A percentile compares a stretch with the other conserved stretches of the same genome.
Evolutionary conservation across 2,888 invertebrate species (phyloP).

Genomic region (Melinaea marsaeus): DNA sequence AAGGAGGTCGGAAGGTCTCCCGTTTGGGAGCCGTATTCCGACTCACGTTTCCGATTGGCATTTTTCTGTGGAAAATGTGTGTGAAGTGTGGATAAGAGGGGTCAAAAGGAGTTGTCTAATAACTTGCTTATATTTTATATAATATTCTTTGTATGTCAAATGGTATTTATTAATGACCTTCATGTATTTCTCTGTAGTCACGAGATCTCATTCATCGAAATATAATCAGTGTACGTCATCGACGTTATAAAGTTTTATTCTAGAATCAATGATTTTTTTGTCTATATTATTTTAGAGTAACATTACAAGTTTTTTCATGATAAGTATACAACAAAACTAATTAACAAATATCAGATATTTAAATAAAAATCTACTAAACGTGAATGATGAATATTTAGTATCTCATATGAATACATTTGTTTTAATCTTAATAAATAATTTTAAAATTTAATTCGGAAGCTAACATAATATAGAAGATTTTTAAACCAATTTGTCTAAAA

Average conservation of each 20-base stretch:
- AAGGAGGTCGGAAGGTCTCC: constrained; percentile 84
- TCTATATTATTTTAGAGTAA: background rate
- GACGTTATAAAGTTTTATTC: constrained; percentile 6
- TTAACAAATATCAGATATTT: no score
- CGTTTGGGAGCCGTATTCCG: constrained; percentile 76
- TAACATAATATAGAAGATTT: no score
- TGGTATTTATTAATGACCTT: background rate
- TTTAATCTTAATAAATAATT: no score
- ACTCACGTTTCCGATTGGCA: constrained; percentile 73
- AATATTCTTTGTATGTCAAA: background rate
- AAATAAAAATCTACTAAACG: no score
- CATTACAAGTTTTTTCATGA: background rate
- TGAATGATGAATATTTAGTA: no score
- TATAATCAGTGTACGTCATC: constrained; percentile 2
- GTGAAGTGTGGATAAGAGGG: constrained; percentile 17
- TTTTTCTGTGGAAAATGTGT: constrained; percentile 37
- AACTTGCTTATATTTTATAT: background rate
- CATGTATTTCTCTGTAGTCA: constrained; percentile 3
- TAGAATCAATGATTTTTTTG: constrained; percentile 2
- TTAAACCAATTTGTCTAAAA: no score
- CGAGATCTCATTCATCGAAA: constrained; percentile 6
- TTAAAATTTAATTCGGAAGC: no score
- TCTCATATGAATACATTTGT: no score
- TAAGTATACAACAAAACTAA: no score
- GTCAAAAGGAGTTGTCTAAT: background rate